Conservation (phyloP, 2,797 vertebrate genomes). For the Scarus forsteni region DNA sequence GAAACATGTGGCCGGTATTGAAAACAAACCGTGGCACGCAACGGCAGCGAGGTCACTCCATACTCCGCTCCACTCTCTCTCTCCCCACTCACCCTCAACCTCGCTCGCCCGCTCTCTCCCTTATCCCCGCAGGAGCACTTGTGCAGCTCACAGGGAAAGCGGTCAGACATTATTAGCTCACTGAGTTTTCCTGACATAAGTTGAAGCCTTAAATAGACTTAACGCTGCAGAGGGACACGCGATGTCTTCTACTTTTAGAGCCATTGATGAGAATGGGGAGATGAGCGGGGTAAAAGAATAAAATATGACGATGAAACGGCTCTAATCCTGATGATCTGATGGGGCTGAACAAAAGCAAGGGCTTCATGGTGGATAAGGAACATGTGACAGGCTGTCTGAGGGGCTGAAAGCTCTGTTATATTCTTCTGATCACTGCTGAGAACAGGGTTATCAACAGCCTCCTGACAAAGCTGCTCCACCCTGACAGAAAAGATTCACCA, state of each 20-base stretch:
- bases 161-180: conserved; percentile 73
- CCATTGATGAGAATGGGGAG: conserved; percentile 41
- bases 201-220: conserved; percentile 67
- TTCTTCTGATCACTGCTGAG: conserved; percentile 34
- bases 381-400: conserved; percentile 64
- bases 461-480: no score
- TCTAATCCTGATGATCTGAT: conserved; percentile 22
- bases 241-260: conserved; percentile 41
- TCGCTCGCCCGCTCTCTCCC: conserved; percentile 24
- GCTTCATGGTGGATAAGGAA: conserved; percentile 55
- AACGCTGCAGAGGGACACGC: conserved; percentile 34
- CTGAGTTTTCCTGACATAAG: conserved; percentile 65
- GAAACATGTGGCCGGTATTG: conserved; percentile 81
- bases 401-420: conserved; percentile 24
- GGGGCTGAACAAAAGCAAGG: conserved; percentile 31
- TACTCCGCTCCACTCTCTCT: conserved; percentile 33
- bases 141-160: conserved; percentile 57
- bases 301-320: conserved; percentile 31
- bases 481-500: no score
- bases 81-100: conserved; percentile 22
- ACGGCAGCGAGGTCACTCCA: conserved; percentile 72
- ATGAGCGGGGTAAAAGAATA: background rate
- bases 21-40: conserved; percentile 84
- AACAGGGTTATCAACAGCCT: no score
- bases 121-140: conserved; percentile 61